A percentile compares a stretch with the other conserved stretches of the same genome.
Evolutionary conservation across 2,888 invertebrate species (phyloP).

Genomic region (Lasioglossum figueresi): DNA sequence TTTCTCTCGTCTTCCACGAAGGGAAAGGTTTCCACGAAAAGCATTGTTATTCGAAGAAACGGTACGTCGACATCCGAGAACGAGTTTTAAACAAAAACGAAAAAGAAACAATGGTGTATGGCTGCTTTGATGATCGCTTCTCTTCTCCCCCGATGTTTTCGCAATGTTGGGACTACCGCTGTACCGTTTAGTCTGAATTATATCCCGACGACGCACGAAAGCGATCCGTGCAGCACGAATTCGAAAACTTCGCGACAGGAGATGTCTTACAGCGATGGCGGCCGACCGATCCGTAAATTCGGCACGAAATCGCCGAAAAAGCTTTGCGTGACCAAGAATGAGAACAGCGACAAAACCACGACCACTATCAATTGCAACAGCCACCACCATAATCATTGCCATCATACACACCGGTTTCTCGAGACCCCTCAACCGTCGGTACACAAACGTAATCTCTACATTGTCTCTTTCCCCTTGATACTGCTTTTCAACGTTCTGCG

Average conservation of each 20-base stretch:
- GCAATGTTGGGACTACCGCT: conserved; percentile 58
- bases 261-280: conserved; percentile 84
- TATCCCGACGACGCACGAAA: conserved; percentile 40
- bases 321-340: conserved; percentile 81
- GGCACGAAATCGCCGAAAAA: conserved; percentile 84
- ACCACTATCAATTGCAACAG: conserved; percentile 80
- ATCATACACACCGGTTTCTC: conserved; percentile 73
- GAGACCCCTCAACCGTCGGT: conserved; percentile 89
- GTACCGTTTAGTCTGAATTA: conserved; percentile 27
- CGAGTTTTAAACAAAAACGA: not conserved
- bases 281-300: conserved; percentile 84
- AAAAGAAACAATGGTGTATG: conserved; percentile 35
- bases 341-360: conserved; percentile 80
- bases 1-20: conserved; percentile 19
- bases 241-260: conserved; percentile 70
- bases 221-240: conserved; percentile 36
- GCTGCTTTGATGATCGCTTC: not conserved
- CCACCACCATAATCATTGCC: conserved; percentile 76
- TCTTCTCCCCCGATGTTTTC: conserved; percentile 30
- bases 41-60: not conserved
- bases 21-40: conserved; percentile 9
- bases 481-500: conserved; percentile 93
- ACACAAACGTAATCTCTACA: conserved; percentile 94
- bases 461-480: conserved; percentile 94
- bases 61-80: not conserved